phyloP scores from a whole-genome alignment of 2,797 vertebrate species.

The Crenichthys baileyi region DNA sequence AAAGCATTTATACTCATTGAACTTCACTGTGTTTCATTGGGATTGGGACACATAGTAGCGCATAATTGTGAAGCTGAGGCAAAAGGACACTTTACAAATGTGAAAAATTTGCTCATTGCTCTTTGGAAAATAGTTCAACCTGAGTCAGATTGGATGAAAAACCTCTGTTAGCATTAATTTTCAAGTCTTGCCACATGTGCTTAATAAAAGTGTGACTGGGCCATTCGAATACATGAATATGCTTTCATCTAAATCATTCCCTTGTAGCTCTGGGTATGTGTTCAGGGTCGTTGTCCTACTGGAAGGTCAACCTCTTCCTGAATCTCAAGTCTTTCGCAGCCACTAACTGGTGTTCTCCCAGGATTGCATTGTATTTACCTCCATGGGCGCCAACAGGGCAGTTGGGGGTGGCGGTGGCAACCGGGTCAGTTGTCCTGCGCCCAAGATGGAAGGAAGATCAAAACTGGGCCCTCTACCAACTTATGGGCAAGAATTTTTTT shows the following conservation, averaged over 20 bases:
- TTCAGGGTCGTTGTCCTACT: not conserved
- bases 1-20: too few species aligned
- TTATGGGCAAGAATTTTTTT: too few species aligned
- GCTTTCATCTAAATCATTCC: not conserved
- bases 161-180: not conserved
- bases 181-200: not conserved
- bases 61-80: not conserved
- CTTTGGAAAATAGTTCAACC: not conserved
- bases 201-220: not conserved
- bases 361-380: not conserved
- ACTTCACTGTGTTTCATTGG: not conserved
- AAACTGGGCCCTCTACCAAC: too few species aligned
- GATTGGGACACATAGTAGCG: not conserved
- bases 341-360: not conserved
- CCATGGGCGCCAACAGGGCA: too few species aligned
- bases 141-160: not conserved
- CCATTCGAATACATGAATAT: too few species aligned
- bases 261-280: not conserved
- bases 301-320: not conserved
- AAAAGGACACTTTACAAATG: not conserved
- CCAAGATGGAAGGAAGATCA: too few species aligned
- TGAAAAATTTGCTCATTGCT: not conserved
- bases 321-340: not conserved
- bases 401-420: too few species aligned
- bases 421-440: too few species aligned